Percentiles rank a stretch among this genome's conserved stretches.
These are phyloP conservation scores for Drosophila paucipuncta DNA, from an alignment of 2,888 invertebrate species.

Conservation along the genomic window DNA sequence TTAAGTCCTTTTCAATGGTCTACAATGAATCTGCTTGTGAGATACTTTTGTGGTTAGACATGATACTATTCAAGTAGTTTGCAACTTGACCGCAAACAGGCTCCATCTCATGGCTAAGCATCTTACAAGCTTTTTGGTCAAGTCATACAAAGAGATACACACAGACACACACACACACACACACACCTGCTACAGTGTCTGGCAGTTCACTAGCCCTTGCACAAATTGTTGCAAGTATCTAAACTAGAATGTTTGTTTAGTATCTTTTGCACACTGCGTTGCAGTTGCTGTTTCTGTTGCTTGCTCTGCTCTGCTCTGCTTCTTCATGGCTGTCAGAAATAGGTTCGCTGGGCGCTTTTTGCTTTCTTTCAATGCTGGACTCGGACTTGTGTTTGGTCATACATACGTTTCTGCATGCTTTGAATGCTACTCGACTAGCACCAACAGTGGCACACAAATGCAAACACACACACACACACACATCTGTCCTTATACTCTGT, in stretches of 20 bases:
- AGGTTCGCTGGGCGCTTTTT: conserved; percentile 21
- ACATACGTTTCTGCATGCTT: conserved; percentile 59
- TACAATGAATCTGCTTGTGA: conserved; percentile 33
- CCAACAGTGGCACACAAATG: conserved; percentile 29
- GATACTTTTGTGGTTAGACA: conserved; percentile 46
- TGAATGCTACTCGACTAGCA: conserved; percentile 40
- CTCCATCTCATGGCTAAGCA: conserved; percentile 43
- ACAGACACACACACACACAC: conserved; percentile 12
- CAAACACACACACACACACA: conserved; percentile 14
- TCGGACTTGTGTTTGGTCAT: conserved; percentile 58
- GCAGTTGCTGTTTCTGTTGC: conserved; percentile 4
- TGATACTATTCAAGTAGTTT: conserved; percentile 50
- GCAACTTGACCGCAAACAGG: conserved; percentile 53
- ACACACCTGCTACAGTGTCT: conserved; percentile 42
- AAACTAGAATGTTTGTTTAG: conserved; percentile 68
- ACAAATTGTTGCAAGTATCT: conserved; percentile 63
- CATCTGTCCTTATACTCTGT: background rate
- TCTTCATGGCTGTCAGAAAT: conserved; percentile 13
- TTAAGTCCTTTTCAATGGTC: conserved; percentile 36
- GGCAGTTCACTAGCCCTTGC: conserved; percentile 53
- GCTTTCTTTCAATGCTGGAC: conserved; percentile 45
- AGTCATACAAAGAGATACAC: conserved; percentile 6
- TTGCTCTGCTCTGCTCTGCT: background rate
- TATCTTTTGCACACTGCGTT: conserved; percentile 52
- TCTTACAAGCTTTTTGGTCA: conserved; percentile 48